phyloP scores from a whole-genome alignment of 53 echinoderm and acorn worm genomes.

The Stichopus horrens region DNA sequence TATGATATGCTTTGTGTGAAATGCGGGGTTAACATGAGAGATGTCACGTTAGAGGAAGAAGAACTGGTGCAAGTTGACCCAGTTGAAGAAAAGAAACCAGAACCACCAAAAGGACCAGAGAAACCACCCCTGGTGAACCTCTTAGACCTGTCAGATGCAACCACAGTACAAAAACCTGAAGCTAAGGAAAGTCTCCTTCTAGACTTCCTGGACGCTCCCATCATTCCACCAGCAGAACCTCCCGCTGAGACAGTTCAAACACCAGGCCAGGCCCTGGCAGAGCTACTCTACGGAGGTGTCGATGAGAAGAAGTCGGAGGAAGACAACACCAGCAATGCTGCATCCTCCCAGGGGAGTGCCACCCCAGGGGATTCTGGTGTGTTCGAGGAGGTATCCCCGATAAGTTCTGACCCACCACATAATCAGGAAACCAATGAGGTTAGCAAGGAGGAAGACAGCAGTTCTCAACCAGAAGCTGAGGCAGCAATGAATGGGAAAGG shows the following conservation, averaged over 20 bases:
- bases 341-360: constrained; percentile 68
- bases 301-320: constrained; percentile 37
- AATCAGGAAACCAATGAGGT: constrained; percentile 47
- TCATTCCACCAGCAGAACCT: constrained; percentile 52
- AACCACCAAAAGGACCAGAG: constrained; percentile 42
- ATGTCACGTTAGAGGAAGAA: constrained; percentile 52
- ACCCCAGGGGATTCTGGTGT: constrained; percentile 79
- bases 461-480: constrained; percentile 77
- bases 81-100: background rate
- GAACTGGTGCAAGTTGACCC: constrained; percentile 35
- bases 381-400: constrained; percentile 63
- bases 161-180: constrained; percentile 58
- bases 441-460: constrained; percentile 52
- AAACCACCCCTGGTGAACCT: constrained; percentile 65
- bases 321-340: constrained; percentile 53
- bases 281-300: constrained; percentile 39
- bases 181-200: constrained; percentile 69
- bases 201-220: constrained; percentile 69
- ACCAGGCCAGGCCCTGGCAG: constrained; percentile 49
- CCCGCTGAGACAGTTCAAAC: constrained; percentile 28
- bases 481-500: constrained; percentile 56
- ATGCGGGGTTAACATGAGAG: constrained; percentile 77
- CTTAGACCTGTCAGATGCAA: constrained; percentile 81
- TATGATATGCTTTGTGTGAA: constrained; percentile 73
- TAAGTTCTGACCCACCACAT: constrained; percentile 27